Base-by-base conservation (phyloP, 2,797 vertebrate species). In the Cirrhinus molitorella region DNA sequence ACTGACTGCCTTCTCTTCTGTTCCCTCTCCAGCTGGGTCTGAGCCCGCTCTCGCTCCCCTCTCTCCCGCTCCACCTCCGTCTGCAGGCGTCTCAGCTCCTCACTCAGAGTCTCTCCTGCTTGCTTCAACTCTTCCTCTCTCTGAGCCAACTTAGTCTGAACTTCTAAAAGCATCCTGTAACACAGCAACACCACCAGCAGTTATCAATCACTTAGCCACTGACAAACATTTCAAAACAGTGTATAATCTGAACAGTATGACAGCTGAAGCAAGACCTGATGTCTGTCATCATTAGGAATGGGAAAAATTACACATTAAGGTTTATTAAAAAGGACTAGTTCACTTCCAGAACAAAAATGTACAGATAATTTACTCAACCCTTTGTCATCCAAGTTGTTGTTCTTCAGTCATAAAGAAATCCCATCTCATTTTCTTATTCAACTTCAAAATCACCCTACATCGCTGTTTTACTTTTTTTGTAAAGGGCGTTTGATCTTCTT, bases 151-250 rank as follows among this genome's bases (percentile, higher is more conserved):
- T 89, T 89, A 78, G 92, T 94, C 91, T 97, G 94, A 13, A 91
- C 89, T 88, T 97, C 96, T 85, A 93, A 91, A 88, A 98, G 88
- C 88, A 94, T 92, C 88, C 98, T 99, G 86, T 70, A 43, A 76
- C 47, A 51, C 5, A 14, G 21, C 14, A 47, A 47, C 21, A 4
- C 16, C 40, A 47, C 11, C 40, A 21, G 3, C 0, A 55, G 51
- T 23, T 40, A 16, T n/a, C n/a, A n/a, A n/a, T 37, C 11, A 92
- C 88, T 67, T 16, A 51, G 3, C 5, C 10, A 17, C 7, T 47
- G 87, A 68, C 23, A 83, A 12, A 76, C 10, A 79, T 73, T 25
- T 61, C 73, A 34, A 28, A 19, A 31, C 16, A 0, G 10, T 17
- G 40, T 49, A 47, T 51, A 51, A 31, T 72, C 25, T 72, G 25